Percentiles rank a stretch among this genome's conserved stretches.
Conservation (phyloP, 2,888 invertebrate genomes). For the Eudemis profundana region DNA sequence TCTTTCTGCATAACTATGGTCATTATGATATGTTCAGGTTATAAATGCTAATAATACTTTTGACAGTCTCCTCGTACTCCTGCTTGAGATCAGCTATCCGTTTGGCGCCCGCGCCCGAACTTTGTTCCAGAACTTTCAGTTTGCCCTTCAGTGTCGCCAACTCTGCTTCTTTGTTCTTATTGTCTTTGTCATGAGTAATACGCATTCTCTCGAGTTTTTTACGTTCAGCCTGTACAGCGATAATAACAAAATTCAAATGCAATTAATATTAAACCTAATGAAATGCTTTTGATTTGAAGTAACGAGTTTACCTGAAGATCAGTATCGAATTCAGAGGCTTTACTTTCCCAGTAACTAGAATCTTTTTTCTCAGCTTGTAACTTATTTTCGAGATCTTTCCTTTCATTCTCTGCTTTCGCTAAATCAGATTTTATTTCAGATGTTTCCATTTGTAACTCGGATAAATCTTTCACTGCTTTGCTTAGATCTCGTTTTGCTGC, state of each 20-base stretch:
- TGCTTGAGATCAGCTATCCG: constrained; percentile 88
- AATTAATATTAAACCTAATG: background rate
- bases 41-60: constrained; percentile 82
- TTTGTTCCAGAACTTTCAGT: constrained; percentile 87
- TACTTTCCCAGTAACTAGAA: constrained; percentile 87
- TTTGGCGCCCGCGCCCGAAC: constrained; percentile 86
- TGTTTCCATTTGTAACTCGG: constrained; percentile 72
- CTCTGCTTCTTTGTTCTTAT: constrained; percentile 91
- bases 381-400: constrained; percentile 87
- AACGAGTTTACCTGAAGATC: constrained; percentile 80
- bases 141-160: constrained; percentile 91
- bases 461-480: constrained; percentile 79
- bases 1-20: too few species aligned
- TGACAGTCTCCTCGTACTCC: constrained; percentile 88
- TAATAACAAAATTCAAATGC: constrained; percentile 5
- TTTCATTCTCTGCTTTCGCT: constrained; percentile 78
- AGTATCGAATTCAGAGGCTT: constrained; percentile 85
- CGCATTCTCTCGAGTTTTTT: constrained; percentile 89
- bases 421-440: constrained; percentile 74
- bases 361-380: constrained; percentile 86
- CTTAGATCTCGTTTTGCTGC: constrained; percentile 66
- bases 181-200: constrained; percentile 89
- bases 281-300: constrained; percentile 27
- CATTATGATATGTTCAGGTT: background rate
- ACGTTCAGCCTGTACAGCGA: constrained; percentile 82